phyloP scores from a whole-genome alignment of 2,888 invertebrate species.

The Zonitis immaculata region DNA sequence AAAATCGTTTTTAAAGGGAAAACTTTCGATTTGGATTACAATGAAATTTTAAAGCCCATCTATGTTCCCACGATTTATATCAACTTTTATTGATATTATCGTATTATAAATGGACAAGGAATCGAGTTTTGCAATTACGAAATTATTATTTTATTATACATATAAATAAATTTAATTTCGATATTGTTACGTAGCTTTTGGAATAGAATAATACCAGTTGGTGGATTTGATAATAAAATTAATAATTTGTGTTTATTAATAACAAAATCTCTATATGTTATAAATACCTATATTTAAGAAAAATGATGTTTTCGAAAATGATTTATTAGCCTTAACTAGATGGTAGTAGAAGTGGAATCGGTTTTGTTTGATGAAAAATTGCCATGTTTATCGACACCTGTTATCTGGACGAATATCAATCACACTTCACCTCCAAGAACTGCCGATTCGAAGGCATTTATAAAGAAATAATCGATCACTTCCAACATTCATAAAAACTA shows the following conservation, averaged over 20 bases:
- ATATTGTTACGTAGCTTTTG: not conserved
- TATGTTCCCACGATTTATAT: no score
- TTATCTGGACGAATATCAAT: not conserved
- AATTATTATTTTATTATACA: no score
- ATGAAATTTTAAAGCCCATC: no score
- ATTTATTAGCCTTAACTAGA: not conserved
- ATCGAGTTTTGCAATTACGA: no score
- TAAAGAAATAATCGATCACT: not conserved
- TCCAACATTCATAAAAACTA: not conserved
- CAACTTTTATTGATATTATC: no score
- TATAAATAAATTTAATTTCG: not conserved
- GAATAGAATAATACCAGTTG: not conserved
- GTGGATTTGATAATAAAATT: not conserved
- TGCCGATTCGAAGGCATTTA: not conserved
- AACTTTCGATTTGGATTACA: no score
- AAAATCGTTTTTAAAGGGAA: no score
- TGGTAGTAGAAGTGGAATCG: not conserved
- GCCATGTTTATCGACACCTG: constrained; percentile 1
- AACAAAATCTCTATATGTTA: no score
- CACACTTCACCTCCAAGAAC: not conserved
- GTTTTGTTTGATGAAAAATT: not conserved
- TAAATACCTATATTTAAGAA: no score
- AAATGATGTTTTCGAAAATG: not conserved
- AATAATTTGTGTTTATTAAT: no score
- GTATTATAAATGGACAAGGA: no score